These are phyloP conservation scores for Zaprionus gabonicus DNA, from an alignment of 1,140 invertebrate species.

Conservation along the genomic window DNA sequence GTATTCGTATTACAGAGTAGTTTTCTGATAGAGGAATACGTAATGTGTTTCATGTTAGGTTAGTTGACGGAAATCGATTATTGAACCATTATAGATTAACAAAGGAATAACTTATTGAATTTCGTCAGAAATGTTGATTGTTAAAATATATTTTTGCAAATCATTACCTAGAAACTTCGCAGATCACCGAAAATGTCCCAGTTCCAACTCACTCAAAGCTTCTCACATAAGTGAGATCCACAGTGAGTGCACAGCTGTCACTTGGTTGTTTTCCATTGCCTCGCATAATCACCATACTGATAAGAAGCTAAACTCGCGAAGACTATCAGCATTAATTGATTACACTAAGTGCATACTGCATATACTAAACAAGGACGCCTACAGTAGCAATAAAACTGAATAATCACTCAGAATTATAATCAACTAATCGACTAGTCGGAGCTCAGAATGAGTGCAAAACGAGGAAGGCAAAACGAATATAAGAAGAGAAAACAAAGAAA, in stretches of 20 bases:
- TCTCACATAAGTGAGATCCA: not conserved
- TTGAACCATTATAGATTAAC: not conserved
- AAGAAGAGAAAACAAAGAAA: slow-evolving; percentile 3
- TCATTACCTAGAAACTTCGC: not conserved
- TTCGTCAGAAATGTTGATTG: not conserved
- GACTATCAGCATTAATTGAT: slow-evolving; percentile 11
- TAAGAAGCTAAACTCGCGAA: slow-evolving; percentile 7
- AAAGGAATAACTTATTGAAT: not conserved
- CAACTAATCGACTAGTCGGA: slow-evolving; percentile 2
- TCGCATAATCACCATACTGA: slow-evolving; percentile 8
- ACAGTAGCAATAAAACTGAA: slow-evolving; percentile 8
- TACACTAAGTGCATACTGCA: slow-evolving; percentile 17
- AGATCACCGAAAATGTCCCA: not conserved
- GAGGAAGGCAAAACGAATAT: not conserved
- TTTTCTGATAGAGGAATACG: not conserved
- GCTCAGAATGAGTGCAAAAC: slow-evolving; percentile 6
- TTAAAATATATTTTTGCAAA: not conserved
- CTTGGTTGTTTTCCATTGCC: not conserved
- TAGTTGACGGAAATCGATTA: not conserved
- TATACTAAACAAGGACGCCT: slow-evolving; percentile 6
- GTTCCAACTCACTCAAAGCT: not conserved
- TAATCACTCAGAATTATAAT: slow-evolving; percentile 15
- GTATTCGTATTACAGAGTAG: not conserved
- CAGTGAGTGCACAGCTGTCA: not conserved
- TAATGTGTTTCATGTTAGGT: not conserved